Evolutionary conservation across 2,797 vertebrate species (phyloP).

Genomic region (Gallirallus australis): DNA sequence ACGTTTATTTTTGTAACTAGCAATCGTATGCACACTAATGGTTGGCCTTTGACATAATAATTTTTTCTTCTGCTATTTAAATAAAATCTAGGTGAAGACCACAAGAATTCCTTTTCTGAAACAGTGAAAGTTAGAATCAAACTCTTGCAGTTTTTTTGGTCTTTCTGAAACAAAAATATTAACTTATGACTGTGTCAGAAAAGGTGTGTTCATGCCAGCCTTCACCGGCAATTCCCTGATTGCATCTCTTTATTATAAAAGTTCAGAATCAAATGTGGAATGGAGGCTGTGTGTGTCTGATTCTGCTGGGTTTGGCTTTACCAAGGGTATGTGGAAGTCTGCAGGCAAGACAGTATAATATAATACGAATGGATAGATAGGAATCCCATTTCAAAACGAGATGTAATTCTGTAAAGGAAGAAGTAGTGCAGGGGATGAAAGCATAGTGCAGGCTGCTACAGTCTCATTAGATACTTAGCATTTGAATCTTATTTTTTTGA

Average conservation of each 20-base stretch:
- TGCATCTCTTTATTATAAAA: not conserved
- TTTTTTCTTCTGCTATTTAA: not conserved
- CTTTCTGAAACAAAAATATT: not conserved
- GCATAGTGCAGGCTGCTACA: not conserved
- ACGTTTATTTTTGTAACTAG: not conserved
- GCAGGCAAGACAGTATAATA: not conserved
- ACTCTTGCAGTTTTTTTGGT: not conserved
- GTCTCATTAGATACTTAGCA: not conserved
- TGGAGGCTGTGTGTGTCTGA: not conserved
- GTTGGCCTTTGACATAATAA: not conserved
- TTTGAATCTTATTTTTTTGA: not conserved
- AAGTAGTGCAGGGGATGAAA: not conserved
- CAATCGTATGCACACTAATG: not conserved
- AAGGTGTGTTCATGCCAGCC: not conserved
- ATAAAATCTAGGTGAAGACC: not conserved
- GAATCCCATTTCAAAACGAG: constrained; percentile 13
- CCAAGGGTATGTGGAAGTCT: not conserved
- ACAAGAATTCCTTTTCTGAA: not conserved
- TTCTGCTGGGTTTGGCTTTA: not conserved
- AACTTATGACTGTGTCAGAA: not conserved
- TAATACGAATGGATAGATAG: not conserved
- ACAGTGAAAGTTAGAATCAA: not conserved
- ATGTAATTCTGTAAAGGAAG: not conserved
- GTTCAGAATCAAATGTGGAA: not conserved
- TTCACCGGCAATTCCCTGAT: not conserved